Conservation (phyloP, 2,797 vertebrate species). For the Philypnodon macrostomus region DNA sequence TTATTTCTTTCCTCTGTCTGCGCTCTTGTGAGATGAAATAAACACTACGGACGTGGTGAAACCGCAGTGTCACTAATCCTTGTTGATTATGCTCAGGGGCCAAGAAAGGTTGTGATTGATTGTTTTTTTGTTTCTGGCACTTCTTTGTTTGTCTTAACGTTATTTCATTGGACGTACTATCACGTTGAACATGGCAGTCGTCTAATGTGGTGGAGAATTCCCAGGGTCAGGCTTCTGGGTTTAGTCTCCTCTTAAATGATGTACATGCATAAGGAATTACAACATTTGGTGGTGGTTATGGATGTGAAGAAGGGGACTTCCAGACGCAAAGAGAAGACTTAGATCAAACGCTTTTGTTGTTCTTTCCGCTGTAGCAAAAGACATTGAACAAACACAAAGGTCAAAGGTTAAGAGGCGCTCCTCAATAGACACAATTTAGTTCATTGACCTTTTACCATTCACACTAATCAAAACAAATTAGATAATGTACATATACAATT, state of each 20-base stretch:
- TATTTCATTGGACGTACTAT: constrained; percentile 53
- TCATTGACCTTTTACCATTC: too few relatives aligned
- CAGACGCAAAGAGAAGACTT: constrained; percentile 51
- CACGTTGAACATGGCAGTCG: constrained; percentile 40
- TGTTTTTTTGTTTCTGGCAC: constrained; percentile 39
- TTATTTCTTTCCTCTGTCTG: constrained; percentile 22
- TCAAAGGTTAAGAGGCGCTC: constrained; percentile 42
- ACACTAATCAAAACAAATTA: too few relatives aligned
- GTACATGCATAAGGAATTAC: constrained; percentile 58
- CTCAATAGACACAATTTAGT: too few relatives aligned
- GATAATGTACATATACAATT: too few relatives aligned
- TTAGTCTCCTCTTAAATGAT: constrained; percentile 67
- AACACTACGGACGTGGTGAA: constrained; percentile 69
- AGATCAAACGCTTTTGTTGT: constrained; percentile 57
- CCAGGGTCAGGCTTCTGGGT: constrained; percentile 63
- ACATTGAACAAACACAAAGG: constrained; percentile 39
- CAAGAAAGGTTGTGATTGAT: constrained; percentile 41
- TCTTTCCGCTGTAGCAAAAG: constrained; percentile 50
- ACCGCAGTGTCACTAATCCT: constrained; percentile 38
- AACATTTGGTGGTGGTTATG: constrained; percentile 69
- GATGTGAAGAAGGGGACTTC: constrained; percentile 67
- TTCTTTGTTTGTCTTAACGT: constrained; percentile 59
- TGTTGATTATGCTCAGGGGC: constrained; percentile 29
- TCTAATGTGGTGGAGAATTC: constrained; percentile 60
- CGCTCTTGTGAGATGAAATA: constrained; percentile 70